Percentiles rank a stretch among this genome's conserved stretches.
Conservation (phyloP, 2,113 vertebrate genomes). For the Phylloscopus trochiloides region DNA sequence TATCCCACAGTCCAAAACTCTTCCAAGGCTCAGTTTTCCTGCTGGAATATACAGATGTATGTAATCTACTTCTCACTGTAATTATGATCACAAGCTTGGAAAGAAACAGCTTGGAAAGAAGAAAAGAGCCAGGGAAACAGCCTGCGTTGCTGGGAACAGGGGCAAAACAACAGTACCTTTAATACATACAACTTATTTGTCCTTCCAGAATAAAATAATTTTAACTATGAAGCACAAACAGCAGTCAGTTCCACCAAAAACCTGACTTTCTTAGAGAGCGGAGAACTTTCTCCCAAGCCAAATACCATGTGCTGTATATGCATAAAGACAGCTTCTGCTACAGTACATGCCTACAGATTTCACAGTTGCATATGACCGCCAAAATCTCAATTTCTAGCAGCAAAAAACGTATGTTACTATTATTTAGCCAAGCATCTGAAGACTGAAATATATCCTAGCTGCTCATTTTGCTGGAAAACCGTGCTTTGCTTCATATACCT, state of each 20-base stretch:
- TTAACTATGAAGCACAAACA: background rate
- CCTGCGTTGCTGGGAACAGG: background rate
- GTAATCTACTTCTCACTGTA: background rate
- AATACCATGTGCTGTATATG: slow-evolving; percentile 46
- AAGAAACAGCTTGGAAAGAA: background rate
- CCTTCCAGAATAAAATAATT: background rate
- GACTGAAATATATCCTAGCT: slow-evolving; percentile 20
- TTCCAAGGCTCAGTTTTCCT: background rate
- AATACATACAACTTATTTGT: background rate
- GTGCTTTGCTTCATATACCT: background rate
- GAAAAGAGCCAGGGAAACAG: background rate
- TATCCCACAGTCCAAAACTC: background rate
- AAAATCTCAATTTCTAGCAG: slow-evolving; percentile 47
- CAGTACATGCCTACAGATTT: slow-evolving; percentile 55
- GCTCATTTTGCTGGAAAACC: slow-evolving; percentile 48
- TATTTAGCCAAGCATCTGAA: slow-evolving; percentile 42
- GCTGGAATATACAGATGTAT: background rate
- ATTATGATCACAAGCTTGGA: slow-evolving; percentile 9
- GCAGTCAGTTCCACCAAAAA: background rate
- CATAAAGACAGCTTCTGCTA: slow-evolving; percentile 52
- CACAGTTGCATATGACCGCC: slow-evolving; percentile 41
- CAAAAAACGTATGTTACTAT: slow-evolving; percentile 36
- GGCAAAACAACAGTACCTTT: background rate
- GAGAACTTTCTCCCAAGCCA: slow-evolving; percentile 30
- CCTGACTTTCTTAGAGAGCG: background rate